Conservation (phyloP, 1,140 invertebrate species). For the Zaprionus vittiger region DNA sequence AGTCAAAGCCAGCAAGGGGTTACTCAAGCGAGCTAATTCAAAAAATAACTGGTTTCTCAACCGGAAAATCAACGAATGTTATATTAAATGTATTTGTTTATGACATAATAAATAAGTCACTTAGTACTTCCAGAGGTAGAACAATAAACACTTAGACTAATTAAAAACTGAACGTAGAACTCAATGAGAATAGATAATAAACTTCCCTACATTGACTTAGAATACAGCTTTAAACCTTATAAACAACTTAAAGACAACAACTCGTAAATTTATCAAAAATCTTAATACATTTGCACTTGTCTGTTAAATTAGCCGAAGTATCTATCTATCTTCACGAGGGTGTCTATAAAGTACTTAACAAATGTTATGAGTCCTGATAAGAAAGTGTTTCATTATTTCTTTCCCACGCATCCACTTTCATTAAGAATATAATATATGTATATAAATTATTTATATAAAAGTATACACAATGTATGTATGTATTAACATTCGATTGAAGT, state of each 20-base stretch:
- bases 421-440: constrained; percentile 1
- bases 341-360: constrained; percentile 1
- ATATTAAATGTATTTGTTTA: constrained; percentile 4
- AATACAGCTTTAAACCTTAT: neutral
- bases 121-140: neutral
- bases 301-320: neutral
- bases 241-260: too few relatives aligned
- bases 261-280: too few relatives aligned
- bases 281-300: too few relatives aligned
- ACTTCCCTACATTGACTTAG: neutral
- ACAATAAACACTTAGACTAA: neutral
- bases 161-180: neutral
- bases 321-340: constrained; percentile 8
- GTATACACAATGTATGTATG: neutral
- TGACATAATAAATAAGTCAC: neutral
- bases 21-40: constrained; percentile 54
- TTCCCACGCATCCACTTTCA: constrained; percentile 30
- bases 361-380: constrained; percentile 24
- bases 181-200: neutral
- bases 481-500: neutral
- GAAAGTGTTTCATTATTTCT: constrained; percentile 15
- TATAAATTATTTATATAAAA: neutral
- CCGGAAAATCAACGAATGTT: constrained; percentile 34
- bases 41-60: constrained; percentile 20
- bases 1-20: constrained; percentile 44